Evolutionary conservation across 2,888 invertebrate species (phyloP).

Genomic region (Osmoderma eremita): DNA sequence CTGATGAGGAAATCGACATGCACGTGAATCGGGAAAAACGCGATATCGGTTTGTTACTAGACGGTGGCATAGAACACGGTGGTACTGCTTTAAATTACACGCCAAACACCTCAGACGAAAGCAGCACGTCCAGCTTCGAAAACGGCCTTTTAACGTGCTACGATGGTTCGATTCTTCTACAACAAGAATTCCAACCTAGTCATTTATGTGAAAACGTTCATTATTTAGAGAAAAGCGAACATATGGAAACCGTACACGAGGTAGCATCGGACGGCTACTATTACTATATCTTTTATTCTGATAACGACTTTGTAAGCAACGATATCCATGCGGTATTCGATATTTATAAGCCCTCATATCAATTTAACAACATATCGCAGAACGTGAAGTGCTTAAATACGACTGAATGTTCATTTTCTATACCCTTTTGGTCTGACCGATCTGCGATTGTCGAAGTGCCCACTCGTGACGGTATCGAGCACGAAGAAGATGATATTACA

Average conservation of each 20-base stretch:
- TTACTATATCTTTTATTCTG: conserved; percentile 90
- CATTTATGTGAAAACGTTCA: conserved; percentile 74
- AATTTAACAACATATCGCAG: conserved; percentile 75
- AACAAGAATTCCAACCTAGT: conserved; percentile 76
- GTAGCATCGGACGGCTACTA: conserved; percentile 83
- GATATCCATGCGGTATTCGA: conserved; percentile 86
- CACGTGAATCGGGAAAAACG: conserved; percentile 35
- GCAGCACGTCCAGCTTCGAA: conserved; percentile 86
- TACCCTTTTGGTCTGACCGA: conserved; percentile 79
- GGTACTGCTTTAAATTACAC: conserved; percentile 75
- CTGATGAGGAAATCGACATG: conserved; percentile 45
- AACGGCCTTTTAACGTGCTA: conserved; percentile 80
- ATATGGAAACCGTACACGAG: conserved; percentile 76
- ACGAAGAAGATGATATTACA: conserved; percentile 78
- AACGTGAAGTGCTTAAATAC: conserved; percentile 78
- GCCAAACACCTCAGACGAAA: conserved; percentile 66
- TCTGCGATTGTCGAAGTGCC: conserved; percentile 87
- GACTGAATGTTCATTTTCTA: conserved; percentile 79
- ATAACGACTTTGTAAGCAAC: conserved; percentile 82
- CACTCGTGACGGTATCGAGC: conserved; percentile 81
- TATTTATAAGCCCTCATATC: conserved; percentile 85
- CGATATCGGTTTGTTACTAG: conserved; percentile 62
- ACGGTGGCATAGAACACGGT: conserved; percentile 80
- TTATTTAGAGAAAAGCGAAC: conserved; percentile 75
- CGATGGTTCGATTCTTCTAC: conserved; percentile 78